phyloP scores from a whole-genome alignment of 2,797 vertebrate species.

The Pitangus sulphuratus region DNA sequence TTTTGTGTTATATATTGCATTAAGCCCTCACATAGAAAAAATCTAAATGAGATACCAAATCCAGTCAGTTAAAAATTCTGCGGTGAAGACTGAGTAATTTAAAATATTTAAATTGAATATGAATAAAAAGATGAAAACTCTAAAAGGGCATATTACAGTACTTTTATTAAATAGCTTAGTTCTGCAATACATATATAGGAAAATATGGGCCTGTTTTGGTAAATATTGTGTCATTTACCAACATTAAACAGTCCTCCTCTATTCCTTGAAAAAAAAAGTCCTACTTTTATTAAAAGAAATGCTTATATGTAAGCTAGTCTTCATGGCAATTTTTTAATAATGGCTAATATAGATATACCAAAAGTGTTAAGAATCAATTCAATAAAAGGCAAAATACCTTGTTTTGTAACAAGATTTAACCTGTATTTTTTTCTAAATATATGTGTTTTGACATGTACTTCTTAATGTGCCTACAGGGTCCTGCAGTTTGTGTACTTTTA shows the following conservation, averaged over 20 bases:
- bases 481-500: constrained; percentile 30
- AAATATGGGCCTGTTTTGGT: not conserved
- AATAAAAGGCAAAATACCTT: not conserved
- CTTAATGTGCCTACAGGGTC: not conserved
- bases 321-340: not conserved
- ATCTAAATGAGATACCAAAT: not conserved
- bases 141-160: not conserved
- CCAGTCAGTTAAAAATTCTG: not conserved
- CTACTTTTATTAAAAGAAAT: not conserved
- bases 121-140: not conserved
- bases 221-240: not conserved
- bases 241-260: not conserved
- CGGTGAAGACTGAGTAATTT: not conserved
- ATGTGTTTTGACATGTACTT: not conserved
- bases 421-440: not conserved
- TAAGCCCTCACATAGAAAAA: not conserved
- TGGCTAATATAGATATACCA: not conserved
- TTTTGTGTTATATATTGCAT: not conserved
- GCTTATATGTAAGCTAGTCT: not conserved
- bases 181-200: not conserved
- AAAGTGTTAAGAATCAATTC: not conserved
- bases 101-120: not conserved
- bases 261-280: not conserved
- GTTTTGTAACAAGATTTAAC: not conserved
- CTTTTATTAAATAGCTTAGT: not conserved